Percentiles rank a stretch among this genome's conserved stretches.
Conservation (phyloP, 2,113 vertebrate genomes). For the Emydura subglobosa region DNA sequence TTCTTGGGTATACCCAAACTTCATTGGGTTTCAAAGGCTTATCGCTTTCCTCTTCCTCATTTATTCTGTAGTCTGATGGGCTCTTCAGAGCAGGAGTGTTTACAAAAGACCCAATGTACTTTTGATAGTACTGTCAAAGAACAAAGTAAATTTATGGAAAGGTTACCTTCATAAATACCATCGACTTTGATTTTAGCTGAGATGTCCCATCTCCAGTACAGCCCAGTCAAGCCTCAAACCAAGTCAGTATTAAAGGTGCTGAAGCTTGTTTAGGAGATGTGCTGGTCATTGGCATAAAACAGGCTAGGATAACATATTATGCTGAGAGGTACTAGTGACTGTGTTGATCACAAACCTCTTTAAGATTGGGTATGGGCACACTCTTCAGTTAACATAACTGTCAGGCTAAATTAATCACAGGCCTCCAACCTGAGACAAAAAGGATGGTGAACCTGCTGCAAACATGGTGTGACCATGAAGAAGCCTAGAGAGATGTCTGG, state of each 20-base stretch:
- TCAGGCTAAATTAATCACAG: neutral
- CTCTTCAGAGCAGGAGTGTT: neutral
- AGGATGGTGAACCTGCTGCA: neutral
- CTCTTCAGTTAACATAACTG: neutral
- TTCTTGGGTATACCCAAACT: neutral
- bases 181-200: fast-evolving
- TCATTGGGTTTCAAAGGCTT: neutral
- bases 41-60: neutral
- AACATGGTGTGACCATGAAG: neutral
- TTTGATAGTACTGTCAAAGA: neutral
- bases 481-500: neutral
- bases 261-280: neutral
- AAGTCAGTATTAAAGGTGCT: neutral
- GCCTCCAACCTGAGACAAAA: neutral
- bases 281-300: neutral
- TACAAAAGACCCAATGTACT: neutral
- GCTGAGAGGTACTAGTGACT: neutral
- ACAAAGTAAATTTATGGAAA: neutral
- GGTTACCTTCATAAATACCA: fast-evolving
- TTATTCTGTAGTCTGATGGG: neutral
- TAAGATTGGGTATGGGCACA: neutral
- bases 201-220: neutral
- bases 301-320: neutral
- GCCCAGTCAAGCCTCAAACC: neutral
- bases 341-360: neutral